Conservation (phyloP, 2,888 invertebrate species). For the Eupithecia dodoneata region DNA sequence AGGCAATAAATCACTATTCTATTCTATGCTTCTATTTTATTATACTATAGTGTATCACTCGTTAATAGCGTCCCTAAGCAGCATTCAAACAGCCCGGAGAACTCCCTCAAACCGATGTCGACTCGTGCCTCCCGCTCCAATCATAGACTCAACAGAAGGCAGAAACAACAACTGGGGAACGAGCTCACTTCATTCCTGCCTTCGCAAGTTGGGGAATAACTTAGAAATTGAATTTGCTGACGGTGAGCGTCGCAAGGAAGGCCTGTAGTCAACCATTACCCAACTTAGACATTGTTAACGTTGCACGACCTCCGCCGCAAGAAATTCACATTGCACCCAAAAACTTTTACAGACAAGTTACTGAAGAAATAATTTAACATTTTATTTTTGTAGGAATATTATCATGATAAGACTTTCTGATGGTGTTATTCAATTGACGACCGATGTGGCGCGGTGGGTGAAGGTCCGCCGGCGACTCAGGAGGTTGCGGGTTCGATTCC, state of each 20-base stretch:
- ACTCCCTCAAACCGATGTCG: slow-evolving; percentile 54
- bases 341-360: slow-evolving; percentile 46
- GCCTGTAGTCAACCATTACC: slow-evolving; percentile 51
- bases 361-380: background rate
- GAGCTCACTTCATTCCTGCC: slow-evolving; percentile 75
- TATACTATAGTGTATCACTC: background rate
- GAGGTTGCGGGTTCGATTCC: too few species aligned
- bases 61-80: slow-evolving; percentile 3
- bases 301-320: slow-evolving; percentile 50
- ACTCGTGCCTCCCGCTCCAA: slow-evolving; percentile 59
- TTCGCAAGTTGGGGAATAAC: slow-evolving; percentile 74
- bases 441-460: too few species aligned
- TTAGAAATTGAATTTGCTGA: slow-evolving; percentile 78
- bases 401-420: background rate
- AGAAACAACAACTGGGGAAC: slow-evolving; percentile 71
- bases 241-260: slow-evolving; percentile 60
- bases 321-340: slow-evolving; percentile 46
- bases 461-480: too few species aligned
- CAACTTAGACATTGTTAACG: slow-evolving; percentile 62
- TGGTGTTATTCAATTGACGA: background rate
- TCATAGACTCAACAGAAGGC: slow-evolving; percentile 60
- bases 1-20: too few species aligned
- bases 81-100: slow-evolving; percentile 39
- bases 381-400: background rate
- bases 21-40: too few species aligned